Conservation (phyloP, 2,113 vertebrate species). For the Gila orcuttii region DNA sequence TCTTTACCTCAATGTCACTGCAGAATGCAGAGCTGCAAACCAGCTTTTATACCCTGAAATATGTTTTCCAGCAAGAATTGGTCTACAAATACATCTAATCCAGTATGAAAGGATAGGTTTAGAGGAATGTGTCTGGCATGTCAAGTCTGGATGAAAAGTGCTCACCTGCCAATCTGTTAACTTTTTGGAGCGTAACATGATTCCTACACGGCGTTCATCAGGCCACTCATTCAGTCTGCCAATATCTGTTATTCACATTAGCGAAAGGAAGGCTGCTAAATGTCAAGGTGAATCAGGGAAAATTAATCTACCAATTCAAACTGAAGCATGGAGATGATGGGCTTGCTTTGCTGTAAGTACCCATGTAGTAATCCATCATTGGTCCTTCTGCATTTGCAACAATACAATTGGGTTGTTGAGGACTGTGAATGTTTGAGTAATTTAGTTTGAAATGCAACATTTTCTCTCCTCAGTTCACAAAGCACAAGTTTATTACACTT, state of each 20-base stretch:
- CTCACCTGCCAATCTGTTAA: background rate
- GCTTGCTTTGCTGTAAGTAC: conserved; percentile 64
- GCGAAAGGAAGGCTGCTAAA: conserved; percentile 52
- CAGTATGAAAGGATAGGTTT: background rate
- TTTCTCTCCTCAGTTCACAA: conserved; percentile 39
- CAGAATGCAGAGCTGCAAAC: background rate
- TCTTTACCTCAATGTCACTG: background rate
- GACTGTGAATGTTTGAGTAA: conserved; percentile 40
- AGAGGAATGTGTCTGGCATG: background rate
- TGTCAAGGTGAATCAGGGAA: conserved; percentile 52
- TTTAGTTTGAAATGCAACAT: conserved; percentile 37
- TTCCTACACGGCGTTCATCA: conserved; percentile 24
- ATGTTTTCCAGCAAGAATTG: background rate
- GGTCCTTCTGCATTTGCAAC: conserved; percentile 51
- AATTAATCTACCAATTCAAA: conserved; percentile 58
- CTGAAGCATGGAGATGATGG: conserved; percentile 61
- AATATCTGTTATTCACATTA: conserved; percentile 47
- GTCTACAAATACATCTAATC: background rate
- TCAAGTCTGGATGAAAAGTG: background rate
- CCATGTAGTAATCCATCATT: conserved; percentile 52
- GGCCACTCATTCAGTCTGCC: conserved; percentile 17
- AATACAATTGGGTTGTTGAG: conserved; percentile 43
- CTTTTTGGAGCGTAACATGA: conserved; percentile 29
- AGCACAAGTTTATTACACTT: conserved; percentile 35
- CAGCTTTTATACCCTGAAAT: background rate